Percentiles rank a stretch among this genome's conserved stretches.
Conservation (phyloP, 2,888 invertebrate genomes). For the Yponomeuta sedellus region DNA sequence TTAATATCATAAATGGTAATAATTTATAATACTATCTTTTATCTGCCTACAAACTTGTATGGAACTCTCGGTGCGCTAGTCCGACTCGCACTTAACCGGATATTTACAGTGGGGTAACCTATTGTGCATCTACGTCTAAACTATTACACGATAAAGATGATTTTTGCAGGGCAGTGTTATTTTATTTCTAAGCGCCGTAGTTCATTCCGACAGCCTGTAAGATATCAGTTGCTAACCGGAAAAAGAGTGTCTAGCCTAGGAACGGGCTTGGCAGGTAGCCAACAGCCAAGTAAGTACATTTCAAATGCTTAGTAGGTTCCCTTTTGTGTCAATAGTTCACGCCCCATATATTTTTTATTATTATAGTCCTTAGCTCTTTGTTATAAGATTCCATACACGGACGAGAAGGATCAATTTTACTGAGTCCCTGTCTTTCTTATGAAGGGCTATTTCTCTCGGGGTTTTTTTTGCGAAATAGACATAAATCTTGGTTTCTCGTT, state of each 20-base stretch:
- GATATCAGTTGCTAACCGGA: background rate
- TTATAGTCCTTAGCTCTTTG: background rate
- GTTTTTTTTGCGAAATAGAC: background rate
- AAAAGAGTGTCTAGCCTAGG: background rate
- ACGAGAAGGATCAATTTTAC: background rate
- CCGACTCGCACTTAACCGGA: too few species aligned
- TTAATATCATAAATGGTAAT: too few species aligned
- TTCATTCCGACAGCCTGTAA: background rate
- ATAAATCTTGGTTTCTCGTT: background rate
- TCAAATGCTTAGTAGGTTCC: conserved; percentile 4
- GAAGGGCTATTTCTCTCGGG: background rate
- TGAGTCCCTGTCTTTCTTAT: background rate
- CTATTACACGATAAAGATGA: background rate
- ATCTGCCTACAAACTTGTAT: too few species aligned
- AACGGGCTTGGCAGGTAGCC: background rate
- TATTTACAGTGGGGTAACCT: too few species aligned
- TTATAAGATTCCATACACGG: background rate
- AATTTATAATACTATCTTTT: too few species aligned
- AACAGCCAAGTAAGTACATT: conserved; percentile 3
- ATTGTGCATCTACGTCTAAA: too few species aligned
- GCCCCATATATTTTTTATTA: conserved; percentile 32
- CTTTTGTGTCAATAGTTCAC: conserved; percentile 40
- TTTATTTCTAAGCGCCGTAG: background rate
- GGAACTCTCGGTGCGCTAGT: too few species aligned
- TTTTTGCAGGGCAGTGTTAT: background rate